Percentiles rank a stretch among this genome's conserved stretches.
phyloP scores from a whole-genome alignment of 30 jellyfish, hydroid and myxozoan genomes.

The Aurelia sp. region DNA sequence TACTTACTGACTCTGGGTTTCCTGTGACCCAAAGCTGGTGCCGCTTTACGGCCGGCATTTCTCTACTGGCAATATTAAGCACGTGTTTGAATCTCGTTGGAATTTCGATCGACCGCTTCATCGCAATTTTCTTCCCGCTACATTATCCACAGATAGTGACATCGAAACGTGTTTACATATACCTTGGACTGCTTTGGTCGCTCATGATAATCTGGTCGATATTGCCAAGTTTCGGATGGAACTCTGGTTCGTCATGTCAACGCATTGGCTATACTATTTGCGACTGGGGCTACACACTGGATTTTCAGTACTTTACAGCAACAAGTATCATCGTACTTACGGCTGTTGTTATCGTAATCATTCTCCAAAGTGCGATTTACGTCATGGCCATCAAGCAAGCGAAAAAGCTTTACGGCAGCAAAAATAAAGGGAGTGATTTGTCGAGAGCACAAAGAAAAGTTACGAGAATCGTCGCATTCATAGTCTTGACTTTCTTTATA shows the following conservation, averaged over 20 bases:
- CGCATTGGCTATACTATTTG: constrained; percentile 52
- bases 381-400: constrained; percentile 37
- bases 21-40: constrained; percentile 53
- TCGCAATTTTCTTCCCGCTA: constrained; percentile 62
- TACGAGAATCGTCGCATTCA: constrained; percentile 41
- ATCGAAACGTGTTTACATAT: constrained; percentile 25
- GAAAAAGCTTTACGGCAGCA: constrained; percentile 1
- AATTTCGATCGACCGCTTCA: constrained; percentile 53
- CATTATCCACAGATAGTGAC: constrained; percentile 53
- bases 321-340: constrained; percentile 46
- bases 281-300: constrained; percentile 52
- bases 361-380: constrained; percentile 44
- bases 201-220: constrained; percentile 37
- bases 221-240: constrained; percentile 58
- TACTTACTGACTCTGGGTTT: constrained; percentile 24
- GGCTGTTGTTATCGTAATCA: constrained; percentile 48
- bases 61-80: constrained; percentile 42
- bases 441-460: constrained; percentile 40
- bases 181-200: constrained; percentile 12
- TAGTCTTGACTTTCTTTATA: constrained; percentile 43
- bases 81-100: constrained; percentile 66
- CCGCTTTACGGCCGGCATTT: constrained; percentile 29
- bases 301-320: constrained; percentile 24
- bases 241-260: constrained; percentile 16
- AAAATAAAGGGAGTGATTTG: constrained; percentile 7